phyloP scores from a whole-genome alignment of 2,888 invertebrate species.

The Melanostoma scalare region DNA sequence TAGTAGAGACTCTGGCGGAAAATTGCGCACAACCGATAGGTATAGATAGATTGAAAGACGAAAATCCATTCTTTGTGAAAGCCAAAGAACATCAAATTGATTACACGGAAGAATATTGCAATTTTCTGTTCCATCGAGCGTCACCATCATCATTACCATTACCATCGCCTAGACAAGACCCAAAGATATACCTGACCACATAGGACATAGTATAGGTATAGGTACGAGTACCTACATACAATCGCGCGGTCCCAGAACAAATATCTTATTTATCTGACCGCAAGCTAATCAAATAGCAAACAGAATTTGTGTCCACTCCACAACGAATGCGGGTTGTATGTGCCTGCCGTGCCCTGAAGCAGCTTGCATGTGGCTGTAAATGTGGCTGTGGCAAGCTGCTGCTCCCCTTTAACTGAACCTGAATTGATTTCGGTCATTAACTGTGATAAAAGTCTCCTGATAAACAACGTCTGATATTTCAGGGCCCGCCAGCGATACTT shows the following conservation, averaged over 20 bases:
- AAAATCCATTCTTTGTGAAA: slow-evolving; percentile 52
- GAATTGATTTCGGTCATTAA: slow-evolving; percentile 71
- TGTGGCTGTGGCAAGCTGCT: neutral
- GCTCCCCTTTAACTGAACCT: slow-evolving; percentile 47
- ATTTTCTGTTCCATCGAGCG: slow-evolving; percentile 67
- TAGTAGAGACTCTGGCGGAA: slow-evolving; percentile 26
- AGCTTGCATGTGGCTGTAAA: slow-evolving; percentile 1
- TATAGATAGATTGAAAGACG: slow-evolving; percentile 3
- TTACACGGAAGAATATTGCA: slow-evolving; percentile 72
- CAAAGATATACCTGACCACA: too few species aligned
- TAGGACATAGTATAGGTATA: too few species aligned
- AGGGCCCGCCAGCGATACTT: slow-evolving; percentile 58
- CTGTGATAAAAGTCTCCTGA: slow-evolving; percentile 65
- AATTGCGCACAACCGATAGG: slow-evolving; percentile 15
- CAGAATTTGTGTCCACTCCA: slow-evolving; percentile 55
- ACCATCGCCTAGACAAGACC: slow-evolving; percentile 40
- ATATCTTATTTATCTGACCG: slow-evolving; percentile 72
- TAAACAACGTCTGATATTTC: slow-evolving; percentile 64
- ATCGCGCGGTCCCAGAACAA: slow-evolving; percentile 38
- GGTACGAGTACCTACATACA: neutral
- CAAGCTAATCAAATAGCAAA: slow-evolving; percentile 72
- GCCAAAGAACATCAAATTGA: slow-evolving; percentile 59
- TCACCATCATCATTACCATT: slow-evolving; percentile 55
- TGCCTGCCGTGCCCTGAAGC: slow-evolving; percentile 14
- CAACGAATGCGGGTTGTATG: slow-evolving; percentile 23